phyloP scores from a whole-genome alignment of 2,888 invertebrate genomes.

The Toxonevra muliebris region DNA sequence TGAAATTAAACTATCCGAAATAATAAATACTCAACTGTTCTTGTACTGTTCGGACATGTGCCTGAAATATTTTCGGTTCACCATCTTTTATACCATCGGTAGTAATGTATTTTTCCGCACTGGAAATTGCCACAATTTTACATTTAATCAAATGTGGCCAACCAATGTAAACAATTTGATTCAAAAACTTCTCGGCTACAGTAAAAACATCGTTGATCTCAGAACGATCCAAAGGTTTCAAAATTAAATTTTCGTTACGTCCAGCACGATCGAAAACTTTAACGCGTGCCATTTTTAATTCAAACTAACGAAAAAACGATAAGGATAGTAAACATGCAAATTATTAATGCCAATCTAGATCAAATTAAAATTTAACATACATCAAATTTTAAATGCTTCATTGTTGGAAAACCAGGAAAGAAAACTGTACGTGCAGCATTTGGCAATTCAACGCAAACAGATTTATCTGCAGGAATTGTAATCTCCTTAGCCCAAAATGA shows the following conservation, averaged over 20 bases:
- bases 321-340: background rate
- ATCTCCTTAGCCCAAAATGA: slow-evolving; percentile 53
- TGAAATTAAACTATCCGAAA: no score
- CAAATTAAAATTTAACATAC: slow-evolving; percentile 66
- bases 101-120: slow-evolving; percentile 60
- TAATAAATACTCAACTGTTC: slow-evolving; percentile 55
- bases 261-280: slow-evolving; percentile 90
- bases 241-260: slow-evolving; percentile 82
- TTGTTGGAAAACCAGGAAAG: slow-evolving; percentile 92
- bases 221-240: slow-evolving; percentile 69
- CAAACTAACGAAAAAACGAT: slow-evolving; percentile 66
- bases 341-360: background rate
- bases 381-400: slow-evolving; percentile 82
- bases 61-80: slow-evolving; percentile 47
- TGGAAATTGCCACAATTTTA: slow-evolving; percentile 67
- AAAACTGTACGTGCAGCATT: slow-evolving; percentile 59
- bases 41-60: slow-evolving; percentile 47
- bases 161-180: slow-evolving; percentile 79
- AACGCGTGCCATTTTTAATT: slow-evolving; percentile 74
- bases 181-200: slow-evolving; percentile 74
- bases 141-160: slow-evolving; percentile 96
- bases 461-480: slow-evolving; percentile 39
- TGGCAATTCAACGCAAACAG: slow-evolving; percentile 50
- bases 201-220: slow-evolving; percentile 61
- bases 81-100: slow-evolving; percentile 41